Percentiles rank a stretch among this genome's conserved stretches.
Evolutionary conservation across 2,888 invertebrate species (phyloP).

Genomic region (Morpho achilles): DNA sequence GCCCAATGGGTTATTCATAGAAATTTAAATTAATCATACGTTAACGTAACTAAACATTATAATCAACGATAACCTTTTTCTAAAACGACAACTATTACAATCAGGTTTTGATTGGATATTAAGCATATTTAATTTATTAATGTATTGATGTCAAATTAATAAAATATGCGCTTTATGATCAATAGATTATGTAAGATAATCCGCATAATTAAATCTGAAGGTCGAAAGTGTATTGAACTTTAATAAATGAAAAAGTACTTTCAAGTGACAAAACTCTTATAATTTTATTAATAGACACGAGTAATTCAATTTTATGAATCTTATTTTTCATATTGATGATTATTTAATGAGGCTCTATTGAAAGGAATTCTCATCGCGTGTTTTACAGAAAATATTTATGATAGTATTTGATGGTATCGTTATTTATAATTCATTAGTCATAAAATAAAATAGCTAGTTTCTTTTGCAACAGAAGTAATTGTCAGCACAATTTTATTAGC

Average conservation of each 20-base stretch:
- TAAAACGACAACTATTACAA: neutral
- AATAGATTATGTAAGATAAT: conserved; percentile 1
- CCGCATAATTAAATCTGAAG: conserved; percentile 5
- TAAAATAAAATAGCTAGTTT: conserved; percentile 1
- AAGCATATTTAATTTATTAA: neutral
- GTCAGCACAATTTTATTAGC: conserved; percentile 9
- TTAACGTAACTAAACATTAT: neutral
- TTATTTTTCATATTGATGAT: too few relatives aligned
- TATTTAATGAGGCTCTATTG: too few relatives aligned
- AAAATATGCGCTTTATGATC: neutral
- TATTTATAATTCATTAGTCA: conserved; percentile 3
- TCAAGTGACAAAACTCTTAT: too few relatives aligned
- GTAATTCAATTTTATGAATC: too few relatives aligned
- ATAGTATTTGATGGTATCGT: neutral
- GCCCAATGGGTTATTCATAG: too few relatives aligned
- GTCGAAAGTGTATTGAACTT: neutral
- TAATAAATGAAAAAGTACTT: too few relatives aligned
- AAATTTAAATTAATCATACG: too few relatives aligned
- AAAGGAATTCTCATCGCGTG: too few relatives aligned
- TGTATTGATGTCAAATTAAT: conserved; percentile 5
- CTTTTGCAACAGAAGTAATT: conserved; percentile 1
- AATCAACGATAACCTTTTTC: neutral
- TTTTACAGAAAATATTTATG: neutral
- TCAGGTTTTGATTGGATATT: conserved; percentile 1
- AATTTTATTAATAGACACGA: too few relatives aligned